phyloP scores from a whole-genome alignment of 1,140 invertebrate species.

The Drosophila saltans region DNA sequence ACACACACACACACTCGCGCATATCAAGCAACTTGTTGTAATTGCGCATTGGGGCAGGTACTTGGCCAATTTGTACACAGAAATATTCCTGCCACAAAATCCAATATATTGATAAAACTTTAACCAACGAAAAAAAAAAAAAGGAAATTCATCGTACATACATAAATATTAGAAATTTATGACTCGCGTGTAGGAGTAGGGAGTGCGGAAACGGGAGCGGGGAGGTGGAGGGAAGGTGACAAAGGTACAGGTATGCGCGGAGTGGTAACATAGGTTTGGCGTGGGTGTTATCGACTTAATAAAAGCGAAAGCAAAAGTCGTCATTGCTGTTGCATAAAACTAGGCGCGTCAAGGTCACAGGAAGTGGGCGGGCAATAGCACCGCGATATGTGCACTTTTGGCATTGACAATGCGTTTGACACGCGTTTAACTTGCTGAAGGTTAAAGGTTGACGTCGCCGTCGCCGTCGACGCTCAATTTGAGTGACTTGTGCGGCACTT shows the following conservation, averaged over 20 bases:
- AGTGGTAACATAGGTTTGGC: constrained; percentile 9
- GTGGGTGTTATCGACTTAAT: constrained; percentile 73
- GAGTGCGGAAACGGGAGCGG: too few relatives aligned
- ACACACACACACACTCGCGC: background rate
- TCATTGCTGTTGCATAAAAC: constrained; percentile 64
- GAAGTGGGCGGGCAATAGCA: constrained; percentile 37
- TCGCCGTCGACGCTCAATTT: constrained; percentile 7
- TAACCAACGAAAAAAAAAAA: constrained; percentile 24
- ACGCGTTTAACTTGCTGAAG: constrained; percentile 40
- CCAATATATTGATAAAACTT: constrained; percentile 80
- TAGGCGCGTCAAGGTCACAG: constrained; percentile 66
- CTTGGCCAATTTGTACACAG: constrained; percentile 56
- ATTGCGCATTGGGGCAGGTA: constrained; percentile 65
- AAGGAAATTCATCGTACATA: background rate
- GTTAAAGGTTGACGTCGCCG: constrained; percentile 48
- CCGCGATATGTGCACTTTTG: constrained; percentile 48
- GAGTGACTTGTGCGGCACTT: constrained; percentile 44
- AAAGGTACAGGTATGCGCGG: constrained; percentile 1
- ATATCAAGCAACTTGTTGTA: constrained; percentile 59
- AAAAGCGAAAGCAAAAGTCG: constrained; percentile 63
- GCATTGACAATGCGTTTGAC: constrained; percentile 67
- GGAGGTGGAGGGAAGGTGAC: background rate
- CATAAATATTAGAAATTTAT: constrained; percentile 42
- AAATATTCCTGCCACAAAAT: constrained; percentile 43
- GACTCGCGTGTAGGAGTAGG: constrained; percentile 23